These are phyloP conservation scores for Malurus elegans DNA, from an alignment of 2,113 vertebrate species.

Conservation along the genomic window DNA sequence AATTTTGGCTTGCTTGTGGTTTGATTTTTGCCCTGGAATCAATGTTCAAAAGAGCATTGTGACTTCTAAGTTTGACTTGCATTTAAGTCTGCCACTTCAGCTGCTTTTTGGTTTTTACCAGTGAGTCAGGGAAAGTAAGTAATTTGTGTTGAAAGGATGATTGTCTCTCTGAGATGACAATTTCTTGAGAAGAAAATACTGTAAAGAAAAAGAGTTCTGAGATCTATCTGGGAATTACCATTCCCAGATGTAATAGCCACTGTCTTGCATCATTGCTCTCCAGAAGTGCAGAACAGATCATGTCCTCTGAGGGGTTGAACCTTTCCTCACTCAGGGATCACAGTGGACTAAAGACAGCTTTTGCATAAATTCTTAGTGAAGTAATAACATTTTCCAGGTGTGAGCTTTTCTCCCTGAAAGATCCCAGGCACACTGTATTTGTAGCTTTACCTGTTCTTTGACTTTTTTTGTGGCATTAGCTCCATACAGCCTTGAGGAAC, in stretches of 20 bases:
- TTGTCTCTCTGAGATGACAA: not conserved
- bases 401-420: not conserved
- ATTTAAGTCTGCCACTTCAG: not conserved
- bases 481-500: not conserved
- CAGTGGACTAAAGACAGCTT: accelerated
- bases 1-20: not conserved
- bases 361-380: not conserved
- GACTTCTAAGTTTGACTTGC: not conserved
- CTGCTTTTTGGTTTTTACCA: not conserved
- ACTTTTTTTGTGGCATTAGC: not conserved
- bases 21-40: no score
- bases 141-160: not conserved
- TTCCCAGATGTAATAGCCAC: not conserved
- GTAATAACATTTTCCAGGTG: not conserved
- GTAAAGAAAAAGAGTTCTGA: not conserved
- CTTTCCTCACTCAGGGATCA: not conserved
- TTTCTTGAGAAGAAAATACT: not conserved
- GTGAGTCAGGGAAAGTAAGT: not conserved
- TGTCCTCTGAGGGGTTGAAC: not conserved
- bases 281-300: not conserved
- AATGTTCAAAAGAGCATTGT: not conserved
- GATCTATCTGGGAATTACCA: not conserved
- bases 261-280: not conserved
- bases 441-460: not conserved
- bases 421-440: not conserved